phyloP scores from a whole-genome alignment of 2,113 vertebrate genomes.

The Oxygymnocypris stewartii region DNA sequence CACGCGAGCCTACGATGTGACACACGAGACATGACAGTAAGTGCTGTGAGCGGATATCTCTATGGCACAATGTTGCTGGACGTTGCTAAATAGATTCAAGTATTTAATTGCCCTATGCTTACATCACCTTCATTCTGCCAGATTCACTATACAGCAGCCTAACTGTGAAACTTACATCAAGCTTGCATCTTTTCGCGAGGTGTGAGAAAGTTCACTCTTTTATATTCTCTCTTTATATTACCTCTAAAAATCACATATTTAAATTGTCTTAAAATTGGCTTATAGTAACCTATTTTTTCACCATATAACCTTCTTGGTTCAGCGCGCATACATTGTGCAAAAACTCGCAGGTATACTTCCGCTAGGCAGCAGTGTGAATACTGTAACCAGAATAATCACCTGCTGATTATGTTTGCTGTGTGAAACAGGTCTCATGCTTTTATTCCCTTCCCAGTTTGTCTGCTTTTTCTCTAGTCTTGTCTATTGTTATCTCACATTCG shows the following conservation, averaged over 20 bases:
- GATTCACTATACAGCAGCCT: not conserved
- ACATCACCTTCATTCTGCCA: not conserved
- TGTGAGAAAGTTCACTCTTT: not conserved
- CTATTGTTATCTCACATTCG: slow-evolving; percentile 22
- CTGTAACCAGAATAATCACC: slow-evolving; percentile 1
- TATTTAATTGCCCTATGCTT: not conserved
- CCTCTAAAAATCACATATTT: not conserved
- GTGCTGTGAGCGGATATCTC: not conserved
- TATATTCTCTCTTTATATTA: not conserved
- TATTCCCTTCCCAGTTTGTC: not conserved
- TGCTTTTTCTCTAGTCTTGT: slow-evolving; percentile 20
- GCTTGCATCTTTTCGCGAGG: not conserved
- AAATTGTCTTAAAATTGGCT: not conserved
- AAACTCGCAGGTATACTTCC: not conserved
- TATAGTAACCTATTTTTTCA: not conserved
- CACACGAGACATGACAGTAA: not conserved
- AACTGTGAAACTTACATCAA: too few species aligned
- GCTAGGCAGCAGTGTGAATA: not conserved
- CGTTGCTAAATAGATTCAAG: not conserved
- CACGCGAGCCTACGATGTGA: not conserved
- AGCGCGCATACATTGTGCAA: not conserved
- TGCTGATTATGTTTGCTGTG: slow-evolving; percentile 17
- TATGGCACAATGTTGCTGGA: not conserved
- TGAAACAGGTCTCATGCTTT: slow-evolving; percentile 5
- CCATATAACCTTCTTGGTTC: not conserved